Evolutionary conservation across 2,113 vertebrate genomes (phyloP).

Genomic region (Scophthalmus maximus): DNA sequence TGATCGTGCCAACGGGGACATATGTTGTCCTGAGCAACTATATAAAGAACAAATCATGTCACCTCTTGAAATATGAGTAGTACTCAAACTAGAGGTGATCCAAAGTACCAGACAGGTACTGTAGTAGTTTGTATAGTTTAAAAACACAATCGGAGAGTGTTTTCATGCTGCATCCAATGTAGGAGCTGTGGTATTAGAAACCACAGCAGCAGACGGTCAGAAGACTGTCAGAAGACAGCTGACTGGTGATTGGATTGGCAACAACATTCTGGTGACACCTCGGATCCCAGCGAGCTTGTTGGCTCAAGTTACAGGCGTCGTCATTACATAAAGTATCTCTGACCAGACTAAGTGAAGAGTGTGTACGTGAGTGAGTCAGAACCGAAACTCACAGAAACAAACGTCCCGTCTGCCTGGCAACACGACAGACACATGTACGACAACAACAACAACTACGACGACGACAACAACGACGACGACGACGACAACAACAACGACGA

Average conservation of each 20-base stretch:
- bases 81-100: neutral
- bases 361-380: constrained; percentile 43
- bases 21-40: neutral
- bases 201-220: no score
- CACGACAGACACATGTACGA: neutral
- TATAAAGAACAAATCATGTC: neutral
- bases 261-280: no score
- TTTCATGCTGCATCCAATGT: no score
- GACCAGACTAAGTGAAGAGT: neutral
- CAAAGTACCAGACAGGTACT: neutral
- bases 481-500: no score
- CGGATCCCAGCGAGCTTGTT: neutral
- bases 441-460: no score
- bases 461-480: no score
- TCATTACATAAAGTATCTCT: neutral
- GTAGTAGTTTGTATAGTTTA: no score
- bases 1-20: neutral
- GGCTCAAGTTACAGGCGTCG: constrained; percentile 1
- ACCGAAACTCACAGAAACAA: constrained; percentile 41
- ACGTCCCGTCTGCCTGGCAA: constrained; percentile 12
- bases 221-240: no score
- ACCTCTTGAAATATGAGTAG: neutral
- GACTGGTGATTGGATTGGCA: no score
- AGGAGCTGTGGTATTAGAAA: no score
- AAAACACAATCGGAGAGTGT: no score